Conservation (phyloP, 2,888 invertebrate species). For the Amorpha juglandis region DNA sequence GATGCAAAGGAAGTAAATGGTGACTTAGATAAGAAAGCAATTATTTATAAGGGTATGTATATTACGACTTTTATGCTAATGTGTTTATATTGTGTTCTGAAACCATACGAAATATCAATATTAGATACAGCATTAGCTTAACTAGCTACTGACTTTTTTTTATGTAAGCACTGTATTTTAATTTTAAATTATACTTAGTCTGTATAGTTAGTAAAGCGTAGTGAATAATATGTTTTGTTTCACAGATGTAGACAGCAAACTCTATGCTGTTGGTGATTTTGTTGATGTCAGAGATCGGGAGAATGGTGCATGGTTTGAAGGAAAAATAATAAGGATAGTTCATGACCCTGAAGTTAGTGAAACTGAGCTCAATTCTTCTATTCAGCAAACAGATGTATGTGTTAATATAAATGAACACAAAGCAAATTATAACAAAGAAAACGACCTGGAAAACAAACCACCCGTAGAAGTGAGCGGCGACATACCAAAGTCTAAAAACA, state of each 20-base stretch:
- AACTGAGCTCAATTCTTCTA: constrained; percentile 26
- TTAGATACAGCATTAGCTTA: neutral
- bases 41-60: constrained; percentile 45
- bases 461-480: constrained; percentile 44
- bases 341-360: constrained; percentile 51
- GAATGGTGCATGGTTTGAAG: constrained; percentile 90
- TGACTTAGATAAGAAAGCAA: constrained; percentile 45
- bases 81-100: neutral
- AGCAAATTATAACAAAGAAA: constrained; percentile 38
- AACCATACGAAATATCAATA: neutral
- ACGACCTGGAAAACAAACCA: constrained; percentile 58
- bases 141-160: no score
- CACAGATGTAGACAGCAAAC: constrained; percentile 72
- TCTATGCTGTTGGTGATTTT: constrained; percentile 85
- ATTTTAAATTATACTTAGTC: no score
- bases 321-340: constrained; percentile 83
- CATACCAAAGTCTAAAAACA: constrained; percentile 45
- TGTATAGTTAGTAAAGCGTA: neutral
- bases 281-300: constrained; percentile 86
- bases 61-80: neutral
- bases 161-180: no score
- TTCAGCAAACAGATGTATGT: neutral
- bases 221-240: constrained; percentile 24
- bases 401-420: constrained; percentile 26
- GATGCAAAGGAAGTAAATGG: constrained; percentile 38